Conservation (phyloP, 2,888 invertebrate genomes). For the Lepidocyrtinus sp. region DNA sequence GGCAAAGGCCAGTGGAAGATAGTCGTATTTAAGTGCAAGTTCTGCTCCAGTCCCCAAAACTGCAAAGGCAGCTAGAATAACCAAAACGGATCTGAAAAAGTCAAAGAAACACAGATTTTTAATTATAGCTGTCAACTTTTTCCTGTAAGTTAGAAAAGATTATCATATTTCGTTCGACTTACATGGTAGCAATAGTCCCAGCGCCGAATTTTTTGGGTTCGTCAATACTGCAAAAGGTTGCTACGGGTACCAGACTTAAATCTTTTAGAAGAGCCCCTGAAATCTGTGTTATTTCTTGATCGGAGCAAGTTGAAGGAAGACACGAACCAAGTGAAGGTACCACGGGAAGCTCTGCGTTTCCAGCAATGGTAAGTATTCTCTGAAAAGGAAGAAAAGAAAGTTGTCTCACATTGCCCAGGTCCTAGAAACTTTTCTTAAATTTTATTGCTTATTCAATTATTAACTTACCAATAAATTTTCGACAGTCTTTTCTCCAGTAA, state of each 20-base stretch:
- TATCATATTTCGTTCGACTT: conserved; percentile 13
- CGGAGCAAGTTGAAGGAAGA: conserved; percentile 61
- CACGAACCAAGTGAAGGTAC: conserved; percentile 53
- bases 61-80: conserved; percentile 29
- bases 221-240: conserved; percentile 37
- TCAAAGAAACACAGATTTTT: background rate
- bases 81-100: conserved; percentile 46
- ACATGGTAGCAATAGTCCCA: conserved; percentile 61
- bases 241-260: conserved; percentile 30
- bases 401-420: conserved; percentile 29
- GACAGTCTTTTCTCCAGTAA: conserved; percentile 3
- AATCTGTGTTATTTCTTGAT: conserved; percentile 52
- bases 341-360: conserved; percentile 35
- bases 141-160: background rate
- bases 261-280: conserved; percentile 30
- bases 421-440: conserved; percentile 9
- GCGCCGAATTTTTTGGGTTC: conserved; percentile 32
- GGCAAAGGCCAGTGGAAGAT: background rate
- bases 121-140: background rate
- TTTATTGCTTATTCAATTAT: background rate
- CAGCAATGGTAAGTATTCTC: conserved; percentile 31
- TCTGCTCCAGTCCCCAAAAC: conserved; percentile 42
- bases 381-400: conserved; percentile 1
- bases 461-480: conserved; percentile 38
- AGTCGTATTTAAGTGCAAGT: background rate